Base-by-base conservation (phyloP, 2,888 invertebrate genomes). In the Acleris sparsana region DNA sequence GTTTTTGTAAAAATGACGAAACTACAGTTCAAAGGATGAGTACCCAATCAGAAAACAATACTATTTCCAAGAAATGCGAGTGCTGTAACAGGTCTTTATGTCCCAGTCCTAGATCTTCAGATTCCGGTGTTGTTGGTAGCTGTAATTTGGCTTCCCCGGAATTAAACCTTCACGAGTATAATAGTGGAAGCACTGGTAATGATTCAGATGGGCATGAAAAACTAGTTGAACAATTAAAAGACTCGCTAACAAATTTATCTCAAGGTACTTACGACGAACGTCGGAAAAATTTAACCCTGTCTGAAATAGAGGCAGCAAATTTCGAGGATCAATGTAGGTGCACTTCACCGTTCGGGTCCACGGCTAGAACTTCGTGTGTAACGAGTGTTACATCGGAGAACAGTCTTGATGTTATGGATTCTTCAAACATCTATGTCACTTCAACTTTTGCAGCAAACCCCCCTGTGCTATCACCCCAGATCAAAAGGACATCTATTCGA, bases 81-180 rank as follows among this genome's bases (percentile, higher is more conserved):
- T 94, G 94, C 75, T 94, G 94, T 72, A 94, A 94, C 73, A 92
- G 93, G 73, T 94, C 94, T 0, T 84, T 94, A 72, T 95, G 94
- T 70, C 94, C 94, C 48, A 96, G 96, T 84, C 95, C 95, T 0
- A 92, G 96, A 70, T 96, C 96, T 7, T 97, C 97, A 17, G 96
- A 96, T 82, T 97, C 97, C 0, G 97, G 97, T 25, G 96, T 97
- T 88, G 97, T 96, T 0, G 97, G 97, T 29, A 97, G 96, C 85
- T 96, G 95, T 78, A 95, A 95, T 63, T 91, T 96, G 68, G 94
- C 96, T 5, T 95, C 96, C 0, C 96, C 96, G 0, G 96, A 96
- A 83, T 91, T 94, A n/a, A 87, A 89, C 52, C 84, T 89, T 82
- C 89, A 86, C 57, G 89, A 89, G 61, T 85, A 84, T 69, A 73